Evolutionary conservation across 2,797 vertebrate species (phyloP).

Genomic region (Sciaenops ocellatus): DNA sequence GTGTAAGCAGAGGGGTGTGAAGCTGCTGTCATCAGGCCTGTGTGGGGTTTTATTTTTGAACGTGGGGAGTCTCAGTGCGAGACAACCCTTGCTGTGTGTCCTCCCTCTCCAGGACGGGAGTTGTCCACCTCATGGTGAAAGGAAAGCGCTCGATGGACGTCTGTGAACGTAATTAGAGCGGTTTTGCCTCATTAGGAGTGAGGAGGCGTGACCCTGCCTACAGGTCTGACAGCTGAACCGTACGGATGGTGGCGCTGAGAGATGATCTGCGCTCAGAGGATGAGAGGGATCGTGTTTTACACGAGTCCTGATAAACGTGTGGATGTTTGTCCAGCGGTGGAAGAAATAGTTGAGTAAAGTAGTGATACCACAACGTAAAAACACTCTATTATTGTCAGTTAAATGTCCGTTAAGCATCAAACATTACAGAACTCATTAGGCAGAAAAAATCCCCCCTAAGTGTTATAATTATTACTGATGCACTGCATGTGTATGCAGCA

Average conservation of each 20-base stretch:
- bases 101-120: constrained; percentile 65
- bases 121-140: constrained; percentile 62
- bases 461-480: background rate
- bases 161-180: constrained; percentile 75
- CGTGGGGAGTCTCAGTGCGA: constrained; percentile 34
- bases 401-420: background rate
- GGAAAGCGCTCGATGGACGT: constrained; percentile 65
- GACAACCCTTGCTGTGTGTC: constrained; percentile 42
- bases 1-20: constrained; percentile 31
- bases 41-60: constrained; percentile 49
- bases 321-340: background rate
- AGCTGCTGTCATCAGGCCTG: constrained; percentile 34
- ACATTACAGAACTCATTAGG: background rate
- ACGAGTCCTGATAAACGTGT: constrained; percentile 4
- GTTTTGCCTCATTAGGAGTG: constrained; percentile 79
- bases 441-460: background rate
- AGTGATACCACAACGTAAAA: background rate
- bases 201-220: constrained; percentile 74
- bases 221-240: constrained; percentile 76
- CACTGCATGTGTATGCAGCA: background rate
- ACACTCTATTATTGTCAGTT: background rate
- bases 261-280: constrained; percentile 51
- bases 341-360: background rate
- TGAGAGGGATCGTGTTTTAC: background rate
- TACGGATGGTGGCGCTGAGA: constrained; percentile 54